Evolutionary conservation across 1,140 invertebrate species (phyloP), one percentile per base, ranked within the genome.

Genomic region (Magallana angulata): DNA sequence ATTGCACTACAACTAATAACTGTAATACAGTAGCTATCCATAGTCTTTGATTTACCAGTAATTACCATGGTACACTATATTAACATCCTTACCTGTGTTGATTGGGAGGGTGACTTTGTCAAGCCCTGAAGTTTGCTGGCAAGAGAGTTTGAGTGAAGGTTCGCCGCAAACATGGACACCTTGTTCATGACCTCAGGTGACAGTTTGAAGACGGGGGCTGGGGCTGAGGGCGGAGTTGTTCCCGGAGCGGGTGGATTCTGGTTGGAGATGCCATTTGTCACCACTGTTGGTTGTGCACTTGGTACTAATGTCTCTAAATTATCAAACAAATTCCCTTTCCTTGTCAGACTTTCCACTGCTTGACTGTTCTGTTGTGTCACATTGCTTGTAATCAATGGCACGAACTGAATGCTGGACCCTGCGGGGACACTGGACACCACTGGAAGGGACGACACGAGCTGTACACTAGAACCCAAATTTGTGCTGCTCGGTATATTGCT

Each of bases 91-190:
- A 71, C 68, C 76, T 86, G 80, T 62, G 16, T 30, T 18, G 85
- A 86, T 86, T 82, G 60, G 36, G 83, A 76, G 24, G 81, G 60
- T n/a, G 84, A 36, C 8, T 85, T 84, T 71, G 84, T 58, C 16
- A 84, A 48, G 12, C 68, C 81, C 64, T 68, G 80, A 1, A 88
- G 76, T 68, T 62, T 24, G 36, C 87, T 84, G 76, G 87, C 57
- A 7, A 88, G 57, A 11, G 85, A 82, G 12, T 76, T 71, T 11
- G 85, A 86, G n/a, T 88, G 87, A n/a, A 88, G 57, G 59, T 82
- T 88, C 1, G 87, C 87, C 83, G 87, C 87, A 84, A 88, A 88
- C n/a, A 64, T 82, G 12, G 87, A 88, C n/a, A 88, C 87, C 62
- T 88, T 88, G 58, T 86, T 82, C 84, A 88, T 86, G 18, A 88